Evolutionary conservation across 1,140 invertebrate genomes (phyloP).

Genomic region (Rhopalosiphum maidis): DNA sequence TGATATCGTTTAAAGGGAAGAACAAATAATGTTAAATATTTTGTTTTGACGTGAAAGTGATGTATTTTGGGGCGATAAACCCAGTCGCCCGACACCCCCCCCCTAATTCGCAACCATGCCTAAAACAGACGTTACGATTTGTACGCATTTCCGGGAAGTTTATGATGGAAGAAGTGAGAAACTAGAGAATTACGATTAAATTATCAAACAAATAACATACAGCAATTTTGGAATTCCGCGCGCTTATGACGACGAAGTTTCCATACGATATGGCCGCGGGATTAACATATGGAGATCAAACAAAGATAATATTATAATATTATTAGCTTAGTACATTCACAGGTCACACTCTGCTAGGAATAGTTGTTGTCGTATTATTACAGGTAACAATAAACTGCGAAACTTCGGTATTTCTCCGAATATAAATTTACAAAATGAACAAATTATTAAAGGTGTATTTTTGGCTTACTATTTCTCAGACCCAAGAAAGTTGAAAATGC

Average conservation of each 20-base stretch:
- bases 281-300: slow-evolving; percentile 10
- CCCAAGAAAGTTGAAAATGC: neutral
- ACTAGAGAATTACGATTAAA: neutral
- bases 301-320: neutral
- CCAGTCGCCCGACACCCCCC: neutral
- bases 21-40: neutral
- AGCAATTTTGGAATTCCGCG: neutral
- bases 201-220: neutral
- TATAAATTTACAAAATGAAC: neutral
- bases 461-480: neutral
- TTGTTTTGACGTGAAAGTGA: neutral
- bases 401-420: neutral
- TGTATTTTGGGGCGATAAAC: neutral
- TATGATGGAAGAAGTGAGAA: neutral
- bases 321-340: neutral
- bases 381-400: neutral
- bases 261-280: neutral
- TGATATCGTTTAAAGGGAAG: neutral
- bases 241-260: neutral
- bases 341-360: neutral
- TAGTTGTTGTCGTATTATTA: neutral
- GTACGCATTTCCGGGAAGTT: neutral
- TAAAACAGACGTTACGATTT: neutral
- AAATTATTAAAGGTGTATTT: neutral
- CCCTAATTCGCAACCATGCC: neutral